Conservation (phyloP, 2,888 invertebrate genomes). For the Strigamia crassipes region DNA sequence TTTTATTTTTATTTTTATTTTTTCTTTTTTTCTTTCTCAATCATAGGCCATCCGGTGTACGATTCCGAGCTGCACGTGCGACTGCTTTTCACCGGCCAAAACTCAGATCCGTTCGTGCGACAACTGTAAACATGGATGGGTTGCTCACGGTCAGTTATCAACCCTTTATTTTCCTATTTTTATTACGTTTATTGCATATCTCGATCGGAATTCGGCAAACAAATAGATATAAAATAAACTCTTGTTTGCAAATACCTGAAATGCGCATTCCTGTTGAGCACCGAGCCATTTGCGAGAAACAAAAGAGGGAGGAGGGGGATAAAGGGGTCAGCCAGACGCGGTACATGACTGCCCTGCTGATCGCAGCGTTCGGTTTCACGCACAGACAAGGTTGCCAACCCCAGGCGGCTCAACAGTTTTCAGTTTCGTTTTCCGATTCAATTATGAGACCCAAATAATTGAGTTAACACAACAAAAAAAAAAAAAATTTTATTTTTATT, state of each 20-base stretch:
- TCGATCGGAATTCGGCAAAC: background rate
- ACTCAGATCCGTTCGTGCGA: conserved; percentile 70
- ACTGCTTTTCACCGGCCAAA: conserved; percentile 72
- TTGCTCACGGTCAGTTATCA: conserved; percentile 71
- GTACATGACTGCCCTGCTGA: conserved; percentile 22
- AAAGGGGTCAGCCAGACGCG: conserved; percentile 20
- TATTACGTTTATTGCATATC: background rate
- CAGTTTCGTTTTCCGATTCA: conserved; percentile 27
- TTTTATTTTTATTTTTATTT: conserved; percentile 46
- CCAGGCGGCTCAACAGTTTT: conserved; percentile 23
- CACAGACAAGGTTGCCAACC: conserved; percentile 33
- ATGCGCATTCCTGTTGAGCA: conserved; percentile 15
- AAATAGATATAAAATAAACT: background rate
- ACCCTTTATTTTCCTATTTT: conserved; percentile 3
- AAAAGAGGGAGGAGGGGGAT: background rate
- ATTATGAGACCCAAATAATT: conserved; percentile 17
- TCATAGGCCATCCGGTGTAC: conserved; percentile 71
- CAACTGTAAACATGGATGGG: conserved; percentile 75
- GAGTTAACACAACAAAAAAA: background rate
- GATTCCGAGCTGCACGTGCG: conserved; percentile 69
- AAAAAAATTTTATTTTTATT: background rate
- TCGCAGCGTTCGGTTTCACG: conserved; percentile 16
- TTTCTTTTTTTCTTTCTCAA: conserved; percentile 51
- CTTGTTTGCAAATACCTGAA: conserved; percentile 3
- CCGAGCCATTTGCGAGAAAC: background rate